Evolutionary conservation across 2,113 vertebrate genomes (phyloP).

Genomic region (Heterotilapia buettikoferi): DNA sequence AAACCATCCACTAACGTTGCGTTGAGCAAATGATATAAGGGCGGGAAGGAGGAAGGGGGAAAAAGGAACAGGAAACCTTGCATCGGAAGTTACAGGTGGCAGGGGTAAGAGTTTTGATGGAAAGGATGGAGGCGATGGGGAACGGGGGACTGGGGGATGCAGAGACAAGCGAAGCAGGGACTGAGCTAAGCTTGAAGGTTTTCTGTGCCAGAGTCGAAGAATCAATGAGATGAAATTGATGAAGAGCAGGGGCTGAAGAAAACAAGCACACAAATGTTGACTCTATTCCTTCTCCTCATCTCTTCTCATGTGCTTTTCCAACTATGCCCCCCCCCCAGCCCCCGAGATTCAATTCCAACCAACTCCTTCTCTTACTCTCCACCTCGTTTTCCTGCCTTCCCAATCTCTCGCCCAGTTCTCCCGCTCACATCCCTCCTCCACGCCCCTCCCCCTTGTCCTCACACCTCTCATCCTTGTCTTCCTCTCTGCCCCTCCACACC

Average conservation of each 20-base stretch:
- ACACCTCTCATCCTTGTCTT: constrained; percentile 28
- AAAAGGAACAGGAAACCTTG: constrained; percentile 8
- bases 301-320: constrained; percentile 41
- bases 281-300: constrained; percentile 47
- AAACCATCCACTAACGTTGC: constrained; percentile 49
- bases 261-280: constrained; percentile 55
- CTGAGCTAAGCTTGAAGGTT: constrained; percentile 35
- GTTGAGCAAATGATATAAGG: constrained; percentile 56
- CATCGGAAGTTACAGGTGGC: constrained; percentile 61
- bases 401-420: constrained; percentile 18
- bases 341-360: constrained; percentile 46
- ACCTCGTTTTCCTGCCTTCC: constrained; percentile 14
- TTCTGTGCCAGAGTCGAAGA: constrained; percentile 46
- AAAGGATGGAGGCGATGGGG: constrained; percentile 36
- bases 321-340: constrained; percentile 20
- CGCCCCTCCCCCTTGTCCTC: constrained; percentile 4
- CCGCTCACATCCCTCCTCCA: not conserved
- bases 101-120: constrained; percentile 33
- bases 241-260: constrained; percentile 33
- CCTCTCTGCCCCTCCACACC: constrained; percentile 21
- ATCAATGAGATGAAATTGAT: constrained; percentile 62
- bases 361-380: not conserved
- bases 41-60: not conserved
- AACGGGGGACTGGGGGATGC: constrained; percentile 33
- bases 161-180: not conserved